Conservation (phyloP, 2,888 invertebrate genomes). For the Drosophila mayaguana region DNA sequence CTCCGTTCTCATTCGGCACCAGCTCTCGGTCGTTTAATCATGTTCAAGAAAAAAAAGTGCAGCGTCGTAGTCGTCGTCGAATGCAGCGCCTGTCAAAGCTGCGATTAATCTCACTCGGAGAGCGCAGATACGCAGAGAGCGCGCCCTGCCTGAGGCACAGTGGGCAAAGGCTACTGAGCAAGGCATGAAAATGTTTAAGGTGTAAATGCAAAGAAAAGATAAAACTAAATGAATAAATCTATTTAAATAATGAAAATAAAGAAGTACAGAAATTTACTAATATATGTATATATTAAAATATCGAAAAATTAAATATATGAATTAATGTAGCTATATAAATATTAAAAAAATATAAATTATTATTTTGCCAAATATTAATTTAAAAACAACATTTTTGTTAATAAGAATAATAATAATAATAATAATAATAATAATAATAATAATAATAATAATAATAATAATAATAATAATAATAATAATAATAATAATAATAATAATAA, state of each 20-base stretch:
- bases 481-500: too few relatives aligned
- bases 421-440: too few relatives aligned
- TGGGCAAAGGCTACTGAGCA: constrained; percentile 7
- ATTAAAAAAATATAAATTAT: too few relatives aligned
- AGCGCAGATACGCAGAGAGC: constrained; percentile 40
- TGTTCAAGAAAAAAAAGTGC: constrained; percentile 58
- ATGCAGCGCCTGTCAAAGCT: constrained; percentile 78
- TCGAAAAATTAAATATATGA: too few relatives aligned
- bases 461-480: too few relatives aligned
- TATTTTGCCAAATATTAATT: too few relatives aligned
- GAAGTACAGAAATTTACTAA: too few relatives aligned
- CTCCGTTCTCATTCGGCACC: constrained; percentile 8
- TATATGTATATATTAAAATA: too few relatives aligned
- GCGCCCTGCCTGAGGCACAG: constrained; percentile 23
- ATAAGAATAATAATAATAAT: too few relatives aligned
- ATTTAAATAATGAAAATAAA: not conserved
- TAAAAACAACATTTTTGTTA: too few relatives aligned
- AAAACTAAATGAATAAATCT: not conserved
- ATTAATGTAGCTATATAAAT: too few relatives aligned
- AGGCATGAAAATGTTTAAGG: constrained; percentile 1
- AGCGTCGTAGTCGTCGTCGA: constrained; percentile 53
- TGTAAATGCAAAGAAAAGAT: not conserved
- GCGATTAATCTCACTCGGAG: constrained; percentile 84
- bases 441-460: too few relatives aligned
- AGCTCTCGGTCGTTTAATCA: constrained; percentile 61